Conservation (phyloP, 2,797 vertebrate species). For the Falco cherrug region DNA sequence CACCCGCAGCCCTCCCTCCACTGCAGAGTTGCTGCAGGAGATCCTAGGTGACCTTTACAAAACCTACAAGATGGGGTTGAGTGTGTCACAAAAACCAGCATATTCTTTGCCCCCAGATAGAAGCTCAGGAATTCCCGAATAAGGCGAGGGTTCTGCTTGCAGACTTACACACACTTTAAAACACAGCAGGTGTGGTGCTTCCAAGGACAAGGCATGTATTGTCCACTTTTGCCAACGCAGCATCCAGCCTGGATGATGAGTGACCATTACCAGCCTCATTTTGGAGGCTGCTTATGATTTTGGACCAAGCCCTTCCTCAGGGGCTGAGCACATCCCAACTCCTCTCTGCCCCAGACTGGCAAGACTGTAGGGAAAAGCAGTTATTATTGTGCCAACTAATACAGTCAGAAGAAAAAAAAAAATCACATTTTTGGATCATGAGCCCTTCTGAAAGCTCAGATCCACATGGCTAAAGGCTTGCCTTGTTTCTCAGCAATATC, state of each 20-base stretch:
- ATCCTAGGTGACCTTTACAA: background rate
- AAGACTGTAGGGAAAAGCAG: background rate
- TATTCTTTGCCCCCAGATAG: background rate
- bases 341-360: background rate
- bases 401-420: background rate
- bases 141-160: background rate
- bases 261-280: background rate
- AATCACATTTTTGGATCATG: background rate
- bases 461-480: background rate
- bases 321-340: background rate
- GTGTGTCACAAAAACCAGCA: background rate
- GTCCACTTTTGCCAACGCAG: background rate
- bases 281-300: background rate
- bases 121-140: background rate
- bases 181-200: background rate
- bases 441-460: background rate
- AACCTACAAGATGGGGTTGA: background rate
- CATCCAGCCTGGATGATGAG: fast-evolving
- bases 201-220: background rate
- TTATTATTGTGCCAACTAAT: fast-evolving
- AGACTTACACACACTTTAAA: background rate
- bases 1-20: background rate
- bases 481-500: background rate
- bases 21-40: background rate
- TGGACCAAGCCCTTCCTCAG: background rate